phyloP scores from a whole-genome alignment of 2,113 vertebrate genomes.

The Atlantisia rogersi region DNA sequence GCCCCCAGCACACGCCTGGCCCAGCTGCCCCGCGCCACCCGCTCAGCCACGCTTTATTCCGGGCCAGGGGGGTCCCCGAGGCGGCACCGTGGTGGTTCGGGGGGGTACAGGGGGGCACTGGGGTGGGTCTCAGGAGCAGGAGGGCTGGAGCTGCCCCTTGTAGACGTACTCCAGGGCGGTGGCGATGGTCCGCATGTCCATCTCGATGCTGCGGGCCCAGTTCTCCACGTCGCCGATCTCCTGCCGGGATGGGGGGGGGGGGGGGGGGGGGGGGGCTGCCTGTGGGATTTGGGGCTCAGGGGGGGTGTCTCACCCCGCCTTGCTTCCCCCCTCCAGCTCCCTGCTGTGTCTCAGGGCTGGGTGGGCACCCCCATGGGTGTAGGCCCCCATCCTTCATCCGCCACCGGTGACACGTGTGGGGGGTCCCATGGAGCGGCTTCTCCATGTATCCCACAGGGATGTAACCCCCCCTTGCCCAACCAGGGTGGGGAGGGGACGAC shows the following conservation, averaged over 20 bases:
- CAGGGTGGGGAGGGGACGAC: neutral
- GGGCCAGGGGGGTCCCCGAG: neutral
- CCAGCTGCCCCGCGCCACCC: neutral
- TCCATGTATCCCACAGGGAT: neutral
- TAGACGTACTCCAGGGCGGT: constrained; percentile 93
- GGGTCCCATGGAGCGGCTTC: neutral
- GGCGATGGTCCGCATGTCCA: constrained; percentile 96
- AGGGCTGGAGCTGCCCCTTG: constrained; percentile 88
- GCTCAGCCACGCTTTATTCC: neutral
- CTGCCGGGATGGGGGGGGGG: constrained; percentile 54
- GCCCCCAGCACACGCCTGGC: neutral
- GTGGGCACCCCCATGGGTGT: neutral
- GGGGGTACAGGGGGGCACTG: neutral
- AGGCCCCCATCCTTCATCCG: neutral
- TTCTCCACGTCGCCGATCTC: constrained; percentile 98
- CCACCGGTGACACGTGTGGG: neutral
- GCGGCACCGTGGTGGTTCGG: neutral
- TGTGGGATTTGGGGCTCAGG: neutral
- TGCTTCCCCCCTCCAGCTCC: neutral
- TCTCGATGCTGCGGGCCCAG: constrained; percentile 95
- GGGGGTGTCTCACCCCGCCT: neutral
- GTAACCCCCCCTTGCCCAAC: neutral
- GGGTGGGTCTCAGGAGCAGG: constrained; percentile 72
- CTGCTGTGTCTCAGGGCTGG: neutral
- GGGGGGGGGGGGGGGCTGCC: neutral